These are phyloP conservation scores for Diadumene lineata DNA, from an alignment of 92 coral and sea anemone species.

Conservation along the genomic window DNA sequence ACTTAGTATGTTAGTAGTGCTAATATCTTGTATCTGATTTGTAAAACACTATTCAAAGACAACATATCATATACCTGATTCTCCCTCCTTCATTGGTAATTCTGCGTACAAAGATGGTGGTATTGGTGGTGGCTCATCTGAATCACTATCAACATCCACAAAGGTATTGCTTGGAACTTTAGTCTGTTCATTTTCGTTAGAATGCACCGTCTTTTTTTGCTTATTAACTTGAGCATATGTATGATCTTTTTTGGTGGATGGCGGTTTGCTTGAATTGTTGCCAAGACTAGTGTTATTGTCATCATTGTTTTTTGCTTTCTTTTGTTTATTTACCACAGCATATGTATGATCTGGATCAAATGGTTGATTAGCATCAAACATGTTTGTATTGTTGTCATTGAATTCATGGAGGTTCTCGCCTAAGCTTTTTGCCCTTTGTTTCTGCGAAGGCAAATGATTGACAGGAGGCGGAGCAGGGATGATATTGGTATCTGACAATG, in stretches of 20 bases:
- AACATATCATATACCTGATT: neutral
- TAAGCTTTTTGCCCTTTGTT: conserved; percentile 15
- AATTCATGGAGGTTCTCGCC: conserved; percentile 3
- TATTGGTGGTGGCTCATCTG: conserved; percentile 60
- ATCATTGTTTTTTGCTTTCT: conserved; percentile 22
- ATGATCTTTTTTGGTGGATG: conserved; percentile 40
- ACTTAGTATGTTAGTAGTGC: no score
- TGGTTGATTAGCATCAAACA: conserved; percentile 1
- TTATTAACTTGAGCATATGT: conserved; percentile 61
- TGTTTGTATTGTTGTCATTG: neutral
- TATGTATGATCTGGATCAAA: conserved; percentile 41
- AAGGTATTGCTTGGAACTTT: neutral
- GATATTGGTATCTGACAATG: conserved; percentile 11
- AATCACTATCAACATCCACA: conserved; percentile 17
- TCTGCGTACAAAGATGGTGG: conserved; percentile 48
- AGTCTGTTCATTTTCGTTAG: neutral
- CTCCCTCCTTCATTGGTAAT: neutral
- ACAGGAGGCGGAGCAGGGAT: conserved; percentile 28
- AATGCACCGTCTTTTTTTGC: conserved; percentile 30
- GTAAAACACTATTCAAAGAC: no score
- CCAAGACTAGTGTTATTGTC: neutral
- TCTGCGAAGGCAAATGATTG: conserved; percentile 3
- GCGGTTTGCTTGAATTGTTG: conserved; percentile 38
- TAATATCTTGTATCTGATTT: no score
- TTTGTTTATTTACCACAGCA: conserved; percentile 53